Conservation (phyloP, 2,888 invertebrate genomes). For the Caenorhabditis afra region DNA sequence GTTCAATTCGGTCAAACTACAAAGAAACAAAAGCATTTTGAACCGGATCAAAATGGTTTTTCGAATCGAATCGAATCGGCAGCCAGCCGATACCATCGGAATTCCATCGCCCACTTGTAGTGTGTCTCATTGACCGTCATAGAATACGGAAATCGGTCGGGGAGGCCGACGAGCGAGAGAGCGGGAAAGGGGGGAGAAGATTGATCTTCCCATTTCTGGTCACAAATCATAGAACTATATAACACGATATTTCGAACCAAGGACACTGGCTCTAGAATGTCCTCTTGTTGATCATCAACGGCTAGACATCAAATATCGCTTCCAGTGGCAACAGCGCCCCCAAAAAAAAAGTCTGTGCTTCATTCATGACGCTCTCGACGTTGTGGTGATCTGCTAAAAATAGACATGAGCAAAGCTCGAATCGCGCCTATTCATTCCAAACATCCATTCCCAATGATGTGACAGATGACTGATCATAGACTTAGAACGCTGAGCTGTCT, state of each 20-base stretch:
- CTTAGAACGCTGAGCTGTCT: too few relatives aligned
- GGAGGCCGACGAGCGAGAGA: too few relatives aligned
- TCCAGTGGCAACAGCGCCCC: too few relatives aligned
- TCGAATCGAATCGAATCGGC: too few relatives aligned
- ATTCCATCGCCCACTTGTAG: conserved; percentile 40
- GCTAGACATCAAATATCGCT: background rate
- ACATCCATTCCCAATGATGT: too few relatives aligned
- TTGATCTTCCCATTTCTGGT: conserved; percentile 20
- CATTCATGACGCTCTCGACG: too few relatives aligned
- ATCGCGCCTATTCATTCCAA: too few relatives aligned
- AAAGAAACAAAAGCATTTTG: conserved; percentile 39
- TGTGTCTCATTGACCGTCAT: conserved; percentile 35
- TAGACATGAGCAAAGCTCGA: too few relatives aligned
- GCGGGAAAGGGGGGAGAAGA: too few relatives aligned
- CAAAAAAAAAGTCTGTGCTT: too few relatives aligned
- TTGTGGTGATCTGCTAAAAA: too few relatives aligned
- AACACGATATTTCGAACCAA: background rate
- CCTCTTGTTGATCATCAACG: conserved; percentile 6
- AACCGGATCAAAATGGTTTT: conserved; percentile 32
- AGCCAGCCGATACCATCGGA: background rate
- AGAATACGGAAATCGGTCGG: background rate
- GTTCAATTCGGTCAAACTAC: conserved; percentile 43
- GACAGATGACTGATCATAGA: too few relatives aligned
- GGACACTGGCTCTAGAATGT: background rate
- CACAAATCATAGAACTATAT: conserved; percentile 38